Base-by-base conservation (phyloP, 2,797 vertebrate genomes). In the Anguilla obscura region DNA sequence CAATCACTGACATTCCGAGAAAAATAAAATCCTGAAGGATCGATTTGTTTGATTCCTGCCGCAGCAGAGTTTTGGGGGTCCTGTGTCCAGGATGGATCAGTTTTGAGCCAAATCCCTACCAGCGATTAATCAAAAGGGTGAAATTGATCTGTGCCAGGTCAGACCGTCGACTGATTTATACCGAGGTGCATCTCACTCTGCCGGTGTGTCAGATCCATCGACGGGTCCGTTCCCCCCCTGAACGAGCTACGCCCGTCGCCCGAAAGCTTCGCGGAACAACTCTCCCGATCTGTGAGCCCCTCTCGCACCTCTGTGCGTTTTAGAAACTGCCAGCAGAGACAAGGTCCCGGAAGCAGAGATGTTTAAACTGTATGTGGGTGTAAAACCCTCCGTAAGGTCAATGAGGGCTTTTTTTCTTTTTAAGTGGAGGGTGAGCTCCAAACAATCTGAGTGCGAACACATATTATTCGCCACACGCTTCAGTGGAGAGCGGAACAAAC, bases 61-160 rank as follows among this genome's bases (percentile, higher is more conserved):
- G 89, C 90, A 36, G 60, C 48, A 24, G 0, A 89, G 50, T 36
- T 36, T 85, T 58, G 85, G 87, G 89, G 50, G 84, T 82, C 54
- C 76, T 92, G 88, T 93, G 94, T 93, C 93, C 90, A 90, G 60
- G 86, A 91, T 87, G 90, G 88, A 92, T 93, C 87, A 88, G 50
- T 94, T 94, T 90, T 92, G 84, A 90, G 93, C 90, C 92, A 90
- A 93, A 90, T 92, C 94, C 87, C 90, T 88, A 36, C 90, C 93
- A 87, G 83, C 0, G 92, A 74, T 95, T 94, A 93, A 92, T 94
- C 90, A 91, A 56, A 33, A 87, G 88, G 88, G 88, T 91, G 88
- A 91, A 80, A 89, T 92, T 89, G 89, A 85, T 90, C 91, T 93
- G 89, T 91, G 80, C 60, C 89, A 86, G 48, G 91, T 79, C 71